Base-by-base conservation (phyloP, 2,888 invertebrate genomes). In the Panzeria rudis region DNA sequence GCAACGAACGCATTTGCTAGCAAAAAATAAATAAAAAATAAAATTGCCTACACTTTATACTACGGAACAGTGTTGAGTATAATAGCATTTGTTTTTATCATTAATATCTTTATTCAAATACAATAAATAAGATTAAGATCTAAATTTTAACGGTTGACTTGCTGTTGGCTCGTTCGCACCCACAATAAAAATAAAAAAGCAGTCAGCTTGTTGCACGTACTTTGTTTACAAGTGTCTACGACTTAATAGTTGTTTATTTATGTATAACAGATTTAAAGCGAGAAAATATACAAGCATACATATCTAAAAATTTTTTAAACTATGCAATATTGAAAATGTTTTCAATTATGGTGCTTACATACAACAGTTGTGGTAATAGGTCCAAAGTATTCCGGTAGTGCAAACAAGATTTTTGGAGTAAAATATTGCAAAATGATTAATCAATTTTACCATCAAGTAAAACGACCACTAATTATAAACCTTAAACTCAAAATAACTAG, bases 61-160 rank as follows among this genome's bases (percentile, higher is more conserved):
- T n/a, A n/a, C n/a, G n/a, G 11, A 72, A 32, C 4, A 44, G 54
- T 41, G 17, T 41, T 41, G 23, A 41, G 11, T 54, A 8, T 61
- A 8, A 23, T 0, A 47, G 11, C 0, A 35, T 35, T 61, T 35
- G 17, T n/a, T 44, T 54, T 38, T 15, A 62, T 35, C 61, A 17
- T 62, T 38, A 62, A 73, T n/a, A 50, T 50, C 32, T 62, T n/a
- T 50, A 73, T 62, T 61, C n/a, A 62, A 59, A 61, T 38, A 25
- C 25, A 62, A 62, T 38, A 50, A 56, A 47, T 17, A 32, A 38
- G 20, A 38, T 62, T 32, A 35, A 32, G 44, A 59, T 13, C 1
- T 62, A 62, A 17, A 38, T 20, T 41, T 35, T 62, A 61, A 23
- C 35, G 38, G n/a, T 50, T 62, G 61, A 23, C 50, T 13, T 61